Evolutionary conservation across 2,113 vertebrate genomes (phyloP), one percentile per base, ranked within the genome.

Genomic region (Pygoscelis adeliae): DNA sequence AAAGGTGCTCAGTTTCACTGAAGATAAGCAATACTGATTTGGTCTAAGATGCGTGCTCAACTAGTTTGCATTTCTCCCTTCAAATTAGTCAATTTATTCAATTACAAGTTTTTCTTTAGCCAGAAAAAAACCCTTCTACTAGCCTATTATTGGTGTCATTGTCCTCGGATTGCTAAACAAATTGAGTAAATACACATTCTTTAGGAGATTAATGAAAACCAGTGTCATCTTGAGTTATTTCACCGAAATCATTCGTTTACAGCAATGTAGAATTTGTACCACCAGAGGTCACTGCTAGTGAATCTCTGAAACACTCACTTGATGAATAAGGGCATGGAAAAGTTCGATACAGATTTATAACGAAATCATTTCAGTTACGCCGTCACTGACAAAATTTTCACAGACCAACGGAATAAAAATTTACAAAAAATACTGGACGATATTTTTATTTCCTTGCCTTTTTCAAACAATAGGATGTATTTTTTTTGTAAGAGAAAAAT

Each of bases 221-320:
- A 55, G 15, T 3, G 26, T 27, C 25, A 67, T 23, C 44, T 56
- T 5, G 18, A 69, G 19, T 62, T 21, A 32, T 6, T 44, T 25
- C 44, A 59, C 27, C 1, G 0, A 34, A 85, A 22, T 6, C 8
- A 25, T 13, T 22, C 46, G 40, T 2, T 36, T 47, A 67, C 25
- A 83, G 84, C 40, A 73, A 47, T 36, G 94, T 26, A 30, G 44
- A 52, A 63, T 73, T 91, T 81, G 53, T 32, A 89, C 94, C 97
- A 95, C 83, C 90, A 93, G 98, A 95, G 90, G 97, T 94, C 98
- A 89, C 90, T 98, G 87, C 71, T 65, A 53, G 9, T 44, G 95
- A 92, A 74, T 4, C 50, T 71, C 29, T 2, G 61, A 90, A 90
- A 90, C 21, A 56, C 17, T 55, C 27, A 36, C 11, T 23, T 38